Base-by-base conservation (phyloP, 2,797 vertebrate genomes). In the Lepilemur ruficaudatus region DNA sequence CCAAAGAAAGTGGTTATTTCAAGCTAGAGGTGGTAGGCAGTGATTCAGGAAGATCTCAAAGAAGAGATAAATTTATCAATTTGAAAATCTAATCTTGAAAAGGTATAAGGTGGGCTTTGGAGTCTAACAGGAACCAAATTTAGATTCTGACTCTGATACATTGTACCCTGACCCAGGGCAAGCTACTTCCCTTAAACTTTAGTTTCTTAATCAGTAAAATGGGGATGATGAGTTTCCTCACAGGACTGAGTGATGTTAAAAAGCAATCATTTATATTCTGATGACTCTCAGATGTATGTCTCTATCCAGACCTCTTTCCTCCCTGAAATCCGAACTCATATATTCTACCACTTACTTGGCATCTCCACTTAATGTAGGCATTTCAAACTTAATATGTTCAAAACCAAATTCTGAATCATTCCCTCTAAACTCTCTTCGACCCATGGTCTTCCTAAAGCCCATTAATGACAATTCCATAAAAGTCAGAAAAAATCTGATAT, bases 41-140 rank as follows among this genome's bases (percentile, higher is more conserved):
- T 48, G 43, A 76, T 67, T 81, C 15, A 38, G 32, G n/a, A 72
- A 72, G 38, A 25, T 75, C 52, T 94, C 25, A 32, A 32, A 46
- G 38, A 73, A 82, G 50, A 93, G 32, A 17, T 72, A n/a, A 52
- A 79, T 78, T 81, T 95, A 69, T 65, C 43, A 30, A 17, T 50
- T 94, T 91, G 48, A 89, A 93, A 96, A 78, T 89, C 41, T 83
- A 73, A 38, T 41, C 38, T 81, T 76, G 22, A 86, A 89, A 95
- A 35, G 67, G 25, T 10, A 8, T 0, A 7, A 65, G 8, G 5
- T 90, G 48, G 79, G 5, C 17, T 82, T 76, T 93, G 70, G 43
- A 86, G 35, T 85, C 50, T 46, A 75, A 14, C 5, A 52, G 32
- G 32, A 92, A 78, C 20, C 73, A 25, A 35, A 55, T 86, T 83